Percentiles rank a stretch among this genome's conserved stretches.
Evolutionary conservation across 2,888 invertebrate genomes (phyloP).

Genomic region (Creontiades dilutus): DNA sequence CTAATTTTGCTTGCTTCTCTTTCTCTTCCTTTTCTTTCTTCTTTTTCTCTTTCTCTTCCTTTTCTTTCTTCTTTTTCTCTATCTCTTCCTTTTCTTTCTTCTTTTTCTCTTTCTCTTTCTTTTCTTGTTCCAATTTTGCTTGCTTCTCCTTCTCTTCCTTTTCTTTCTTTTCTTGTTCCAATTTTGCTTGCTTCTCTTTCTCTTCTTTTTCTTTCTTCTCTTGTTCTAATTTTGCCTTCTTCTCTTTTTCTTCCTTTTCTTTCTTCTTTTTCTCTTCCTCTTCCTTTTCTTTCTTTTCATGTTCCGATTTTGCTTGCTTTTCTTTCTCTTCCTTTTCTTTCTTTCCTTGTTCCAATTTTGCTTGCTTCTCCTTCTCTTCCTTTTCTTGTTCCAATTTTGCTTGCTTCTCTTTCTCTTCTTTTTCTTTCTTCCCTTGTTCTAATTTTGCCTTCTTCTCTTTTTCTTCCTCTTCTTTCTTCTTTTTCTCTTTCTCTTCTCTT

Average conservation of each 20-base stretch:
- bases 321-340: conserved; percentile 69
- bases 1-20: conserved; percentile 68
- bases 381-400: conserved; percentile 49
- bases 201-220: conserved; percentile 65
- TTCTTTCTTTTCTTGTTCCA: conserved; percentile 63
- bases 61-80: conserved; percentile 73
- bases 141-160: conserved; percentile 72
- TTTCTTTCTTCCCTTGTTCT: conserved; percentile 62
- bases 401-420: conserved; percentile 53
- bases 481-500: conserved; percentile 33
- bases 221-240: conserved; percentile 56
- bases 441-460: conserved; percentile 52
- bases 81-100: conserved; percentile 47
- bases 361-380: conserved; percentile 49
- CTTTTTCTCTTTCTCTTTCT: conserved; percentile 53
- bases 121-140: conserved; percentile 61
- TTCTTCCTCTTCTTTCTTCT: conserved; percentile 20
- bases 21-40: conserved; percentile 63
- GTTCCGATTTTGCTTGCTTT: conserved; percentile 74
- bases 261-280: conserved; percentile 75
- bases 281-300: conserved; percentile 75
- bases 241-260: conserved; percentile 73
- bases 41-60: conserved; percentile 74
- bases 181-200: conserved; percentile 18
- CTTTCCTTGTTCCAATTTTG: conserved; percentile 52